Base-by-base conservation (phyloP, 2,113 vertebrate species). In the Promerops cafer region DNA sequence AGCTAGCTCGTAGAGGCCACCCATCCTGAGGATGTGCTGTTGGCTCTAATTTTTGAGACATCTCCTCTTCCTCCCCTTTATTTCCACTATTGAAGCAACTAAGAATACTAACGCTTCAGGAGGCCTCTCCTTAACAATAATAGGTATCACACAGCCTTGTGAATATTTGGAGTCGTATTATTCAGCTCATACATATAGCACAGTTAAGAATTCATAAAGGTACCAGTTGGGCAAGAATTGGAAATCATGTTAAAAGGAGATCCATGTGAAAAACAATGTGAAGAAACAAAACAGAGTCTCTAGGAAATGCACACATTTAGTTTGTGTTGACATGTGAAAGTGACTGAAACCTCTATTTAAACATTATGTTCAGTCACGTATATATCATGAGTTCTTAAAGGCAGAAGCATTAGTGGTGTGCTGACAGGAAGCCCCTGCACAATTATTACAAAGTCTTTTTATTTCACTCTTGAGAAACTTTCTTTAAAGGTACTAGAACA, bases 21-120 rank as follows among this genome's bases (percentile, higher is more conserved):
- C 68, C 40, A 20, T 57, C 24, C 37, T 64, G 39, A 87, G 91
- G 72, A 83, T 83, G 24, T 80, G 45, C 42, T 75, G 12, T 83
- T 71, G 24, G 12, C 72, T 86, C 63, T 91, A 72, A 75, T 81
- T 87, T 82, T 28, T 0, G 11, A 52, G 37, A 93, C 56, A 18
- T 56, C 16, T 7, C 57, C 12, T 75, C 45, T 39, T 94, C 20
- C 49, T 84, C 40, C 52, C 54, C 12, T 79, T 80, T 44, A 72
- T 93, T 88, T 88, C 39, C 47, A 59, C 39, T 93, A 8, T 49
- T 72, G 89, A 94, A 93, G 61, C 91, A 87, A 93, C 91, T 93
- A 95, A 94, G 94, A 76, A 72, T 89, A 94, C 91, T 97, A 96
- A 96, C 0, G 3, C 65, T 90, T 94, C 91, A 92, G 63, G 74